A percentile compares a stretch with the other conserved stretches of the same genome.
These are phyloP conservation scores for Sylvicola cinctus DNA, from an alignment of 2,888 invertebrate genomes.

Conservation along the genomic window DNA sequence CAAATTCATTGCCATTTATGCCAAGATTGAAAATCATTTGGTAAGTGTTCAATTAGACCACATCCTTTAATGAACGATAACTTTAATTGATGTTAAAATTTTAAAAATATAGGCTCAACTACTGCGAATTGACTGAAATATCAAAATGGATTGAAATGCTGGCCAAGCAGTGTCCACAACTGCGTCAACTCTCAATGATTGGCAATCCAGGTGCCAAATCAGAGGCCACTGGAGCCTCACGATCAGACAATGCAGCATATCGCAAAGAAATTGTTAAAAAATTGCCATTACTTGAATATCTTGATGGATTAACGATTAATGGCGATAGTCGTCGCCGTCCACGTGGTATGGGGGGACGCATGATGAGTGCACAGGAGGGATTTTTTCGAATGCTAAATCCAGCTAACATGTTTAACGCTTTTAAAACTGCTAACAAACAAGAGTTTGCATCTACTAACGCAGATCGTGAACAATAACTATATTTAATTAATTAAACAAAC, in stretches of 20 bases:
- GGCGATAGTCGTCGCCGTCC: no score
- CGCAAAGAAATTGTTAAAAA: no score
- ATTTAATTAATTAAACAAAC: no score
- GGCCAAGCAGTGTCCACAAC: conserved; percentile 45
- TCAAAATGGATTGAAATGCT: conserved; percentile 54
- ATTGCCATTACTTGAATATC: no score
- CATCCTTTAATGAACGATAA: not conserved
- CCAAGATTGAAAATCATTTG: conserved; percentile 57
- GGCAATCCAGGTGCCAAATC: conserved; percentile 67
- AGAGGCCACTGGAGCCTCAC: conserved; percentile 40
- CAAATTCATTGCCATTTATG: conserved; percentile 46
- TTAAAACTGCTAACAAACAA: no score
- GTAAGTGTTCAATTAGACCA: conserved; percentile 24
- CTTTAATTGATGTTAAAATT: conserved; percentile 3
- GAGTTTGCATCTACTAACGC: no score
- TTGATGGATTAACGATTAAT: no score
- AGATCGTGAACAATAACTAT: no score
- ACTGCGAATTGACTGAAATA: conserved; percentile 38
- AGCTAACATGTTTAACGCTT: no score
- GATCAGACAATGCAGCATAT: conserved; percentile 10
- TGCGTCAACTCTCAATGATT: conserved; percentile 62
- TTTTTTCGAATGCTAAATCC: no score
- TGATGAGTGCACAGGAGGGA: no score
- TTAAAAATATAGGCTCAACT: conserved; percentile 33
- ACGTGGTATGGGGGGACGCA: no score